Percentiles rank a stretch among this genome's conserved stretches.
These are phyloP conservation scores for Listronotus oregonensis DNA, from an alignment of 1,140 invertebrate species.

Conservation along the genomic window DNA sequence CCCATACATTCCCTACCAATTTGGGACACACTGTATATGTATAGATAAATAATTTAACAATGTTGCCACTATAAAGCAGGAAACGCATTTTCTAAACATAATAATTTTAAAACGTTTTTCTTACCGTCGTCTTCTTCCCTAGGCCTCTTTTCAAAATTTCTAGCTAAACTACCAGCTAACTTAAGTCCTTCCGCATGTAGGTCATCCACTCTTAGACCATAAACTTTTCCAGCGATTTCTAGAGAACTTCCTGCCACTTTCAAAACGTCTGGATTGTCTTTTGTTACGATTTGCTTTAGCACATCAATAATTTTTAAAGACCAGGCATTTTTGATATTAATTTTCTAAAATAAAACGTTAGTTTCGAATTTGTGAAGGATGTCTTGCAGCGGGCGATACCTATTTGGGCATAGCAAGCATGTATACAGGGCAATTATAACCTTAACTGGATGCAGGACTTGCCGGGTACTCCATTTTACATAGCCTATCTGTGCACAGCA, in stretches of 20 bases:
- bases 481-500: too few species aligned
- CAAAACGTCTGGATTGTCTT: slow-evolving; percentile 66
- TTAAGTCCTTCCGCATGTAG: slow-evolving; percentile 78
- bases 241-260: slow-evolving; percentile 78
- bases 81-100: too few species aligned
- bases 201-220: slow-evolving; percentile 78
- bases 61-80: too few species aligned
- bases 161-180: slow-evolving; percentile 70
- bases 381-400: background rate
- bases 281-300: slow-evolving; percentile 63
- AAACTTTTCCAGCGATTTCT: slow-evolving; percentile 83
- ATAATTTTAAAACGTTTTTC: too few species aligned
- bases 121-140: slow-evolving; percentile 55
- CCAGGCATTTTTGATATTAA: slow-evolving; percentile 84
- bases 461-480: too few species aligned
- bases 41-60: too few species aligned
- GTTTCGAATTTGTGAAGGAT: background rate
- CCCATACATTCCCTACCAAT: too few species aligned
- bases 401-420: too few species aligned
- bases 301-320: slow-evolving; percentile 81
- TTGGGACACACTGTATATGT: too few species aligned
- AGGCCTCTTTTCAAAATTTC: slow-evolving; percentile 41
- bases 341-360: slow-evolving; percentile 66
- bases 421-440: too few species aligned
- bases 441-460: too few species aligned